Conservation (phyloP, 2,113 vertebrate genomes). For the Serranochromis macrocephalus region DNA sequence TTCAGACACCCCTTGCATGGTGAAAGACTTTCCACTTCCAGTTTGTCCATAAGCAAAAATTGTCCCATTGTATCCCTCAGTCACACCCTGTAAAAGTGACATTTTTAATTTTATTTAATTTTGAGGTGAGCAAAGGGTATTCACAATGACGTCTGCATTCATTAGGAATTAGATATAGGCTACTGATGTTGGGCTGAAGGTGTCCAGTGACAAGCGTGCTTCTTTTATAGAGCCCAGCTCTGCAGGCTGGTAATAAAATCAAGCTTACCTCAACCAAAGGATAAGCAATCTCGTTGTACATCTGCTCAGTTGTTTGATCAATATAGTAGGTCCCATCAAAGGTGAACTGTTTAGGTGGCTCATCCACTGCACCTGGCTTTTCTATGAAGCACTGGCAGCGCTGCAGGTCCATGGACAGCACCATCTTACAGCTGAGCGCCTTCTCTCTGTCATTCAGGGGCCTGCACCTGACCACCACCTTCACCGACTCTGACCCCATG, state of each 20-base stretch:
- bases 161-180: neutral
- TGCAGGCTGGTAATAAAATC: neutral
- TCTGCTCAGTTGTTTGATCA: conserved; percentile 80
- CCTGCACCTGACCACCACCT: conserved; percentile 80
- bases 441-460: conserved; percentile 76
- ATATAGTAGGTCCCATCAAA: conserved; percentile 79
- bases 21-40: conserved; percentile 89
- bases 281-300: conserved; percentile 85
- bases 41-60: conserved; percentile 89
- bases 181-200: neutral
- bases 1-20: conserved; percentile 80
- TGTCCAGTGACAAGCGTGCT: conserved; percentile 23
- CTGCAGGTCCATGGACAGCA: conserved; percentile 68
- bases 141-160: conserved; percentile 15
- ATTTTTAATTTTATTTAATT: neutral
- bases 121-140: neutral
- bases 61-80: conserved; percentile 87
- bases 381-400: conserved; percentile 78
- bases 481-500: conserved; percentile 80
- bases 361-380: conserved; percentile 55
- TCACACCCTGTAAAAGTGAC: conserved; percentile 73
- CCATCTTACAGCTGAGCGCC: conserved; percentile 64
- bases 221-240: neutral
- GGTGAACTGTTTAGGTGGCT: conserved; percentile 85
- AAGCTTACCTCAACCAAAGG: conserved; percentile 80